Conservation (phyloP, 2,888 invertebrate species). For the Lobophora halterata region DNA sequence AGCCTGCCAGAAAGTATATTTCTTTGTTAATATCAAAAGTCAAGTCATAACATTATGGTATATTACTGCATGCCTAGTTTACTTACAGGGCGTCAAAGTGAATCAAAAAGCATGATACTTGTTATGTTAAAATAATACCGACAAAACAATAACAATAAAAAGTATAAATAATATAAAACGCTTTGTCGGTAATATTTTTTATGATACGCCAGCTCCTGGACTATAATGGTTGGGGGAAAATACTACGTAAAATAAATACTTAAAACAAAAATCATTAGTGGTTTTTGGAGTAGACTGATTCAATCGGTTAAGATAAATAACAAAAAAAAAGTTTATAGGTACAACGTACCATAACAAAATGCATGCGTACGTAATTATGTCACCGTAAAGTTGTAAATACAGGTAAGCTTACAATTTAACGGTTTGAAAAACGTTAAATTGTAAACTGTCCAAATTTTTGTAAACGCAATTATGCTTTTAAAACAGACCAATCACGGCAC, state of each 20-base stretch:
- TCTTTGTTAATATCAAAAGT: slow-evolving; percentile 26
- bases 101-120: slow-evolving; percentile 40
- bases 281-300: slow-evolving; percentile 6
- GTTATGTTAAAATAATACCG: background rate
- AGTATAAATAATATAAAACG: slow-evolving; percentile 5
- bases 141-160: background rate
- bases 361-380: no score
- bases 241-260: background rate
- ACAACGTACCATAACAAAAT: no score
- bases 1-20: slow-evolving; percentile 52
- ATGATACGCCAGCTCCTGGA: slow-evolving; percentile 10
- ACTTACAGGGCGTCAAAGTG: slow-evolving; percentile 38
- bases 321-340: no score
- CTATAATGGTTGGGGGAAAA: slow-evolving; percentile 7
- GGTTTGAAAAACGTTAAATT: no score
- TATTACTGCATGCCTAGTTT: slow-evolving; percentile 50
- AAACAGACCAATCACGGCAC: no score
- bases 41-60: slow-evolving; percentile 18
- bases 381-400: no score
- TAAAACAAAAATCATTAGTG: slow-evolving; percentile 2
- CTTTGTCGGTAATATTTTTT: slow-evolving; percentile 12
- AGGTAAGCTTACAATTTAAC: no score
- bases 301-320: no score
- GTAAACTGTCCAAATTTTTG: no score
- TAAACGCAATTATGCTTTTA: no score